A percentile compares a stretch with the other conserved stretches of the same genome.
These are phyloP conservation scores for Hypotaenidia okinawae DNA, from an alignment of 2,797 vertebrate genomes.

Conservation along the genomic window DNA sequence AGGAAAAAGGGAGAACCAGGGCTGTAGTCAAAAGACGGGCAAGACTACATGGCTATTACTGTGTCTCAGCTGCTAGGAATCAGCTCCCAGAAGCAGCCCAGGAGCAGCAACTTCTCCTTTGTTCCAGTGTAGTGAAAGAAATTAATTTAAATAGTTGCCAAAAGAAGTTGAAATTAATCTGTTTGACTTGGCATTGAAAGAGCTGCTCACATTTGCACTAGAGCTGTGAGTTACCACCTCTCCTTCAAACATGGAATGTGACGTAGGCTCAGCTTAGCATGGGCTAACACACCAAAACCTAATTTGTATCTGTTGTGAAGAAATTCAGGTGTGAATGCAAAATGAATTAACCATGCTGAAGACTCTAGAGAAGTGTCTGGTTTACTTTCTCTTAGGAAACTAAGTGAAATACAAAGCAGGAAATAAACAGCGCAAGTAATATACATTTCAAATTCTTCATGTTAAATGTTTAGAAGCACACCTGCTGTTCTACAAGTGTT, in stretches of 20 bases:
- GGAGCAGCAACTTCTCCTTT: neutral
- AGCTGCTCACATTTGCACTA: neutral
- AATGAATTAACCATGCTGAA: neutral
- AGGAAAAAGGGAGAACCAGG: neutral
- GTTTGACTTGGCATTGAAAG: neutral
- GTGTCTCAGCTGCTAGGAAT: neutral
- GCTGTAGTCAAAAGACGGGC: neutral
- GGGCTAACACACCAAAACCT: neutral
- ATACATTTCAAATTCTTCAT: neutral
- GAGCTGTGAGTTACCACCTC: neutral
- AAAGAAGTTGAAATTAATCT: neutral
- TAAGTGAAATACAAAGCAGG: neutral
- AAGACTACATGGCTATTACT: neutral
- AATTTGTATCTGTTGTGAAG: neutral
- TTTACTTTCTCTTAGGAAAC: neutral
- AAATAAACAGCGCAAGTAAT: neutral
- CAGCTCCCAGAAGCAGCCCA: neutral
- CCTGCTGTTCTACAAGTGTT: neutral
- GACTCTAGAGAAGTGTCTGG: neutral
- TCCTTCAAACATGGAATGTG: neutral
- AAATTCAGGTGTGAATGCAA: neutral
- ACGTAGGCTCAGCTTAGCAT: neutral
- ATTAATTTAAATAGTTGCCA: slow-evolving; percentile 5
- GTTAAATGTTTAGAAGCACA: neutral
- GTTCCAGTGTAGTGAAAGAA: neutral